Percentiles rank a stretch among this genome's conserved stretches.
phyloP scores from a whole-genome alignment of 2,888 invertebrate species.

The Trachelus troglodyta region DNA sequence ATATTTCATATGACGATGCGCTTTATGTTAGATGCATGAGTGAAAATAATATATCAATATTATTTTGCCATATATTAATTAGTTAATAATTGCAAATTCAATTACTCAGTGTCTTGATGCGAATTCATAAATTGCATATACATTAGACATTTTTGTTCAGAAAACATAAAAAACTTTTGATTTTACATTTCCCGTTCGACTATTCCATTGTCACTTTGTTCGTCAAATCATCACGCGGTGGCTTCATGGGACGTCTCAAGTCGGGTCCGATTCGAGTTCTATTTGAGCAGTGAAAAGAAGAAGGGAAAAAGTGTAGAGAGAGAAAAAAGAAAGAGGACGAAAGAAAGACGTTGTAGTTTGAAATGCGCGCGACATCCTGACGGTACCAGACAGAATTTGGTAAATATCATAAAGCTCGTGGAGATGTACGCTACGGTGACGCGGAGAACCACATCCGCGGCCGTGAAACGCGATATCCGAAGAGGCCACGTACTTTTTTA shows the following conservation, averaged over 20 bases:
- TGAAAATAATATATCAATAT: too few species aligned
- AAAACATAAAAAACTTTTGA: background rate
- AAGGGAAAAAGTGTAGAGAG: background rate
- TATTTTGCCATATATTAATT: too few species aligned
- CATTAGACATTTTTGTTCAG: background rate
- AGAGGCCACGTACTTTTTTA: constrained; percentile 26
- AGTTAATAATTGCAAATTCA: too few species aligned
- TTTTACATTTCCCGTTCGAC: background rate
- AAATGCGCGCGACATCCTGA: constrained; percentile 14
- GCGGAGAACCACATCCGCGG: constrained; percentile 28
- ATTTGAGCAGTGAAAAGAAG: background rate
- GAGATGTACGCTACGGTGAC: constrained; percentile 9
- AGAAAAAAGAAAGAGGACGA: constrained; percentile 1
- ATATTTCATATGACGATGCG: too few species aligned
- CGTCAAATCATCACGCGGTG: constrained; percentile 16
- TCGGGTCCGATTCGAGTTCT: constrained; percentile 16
- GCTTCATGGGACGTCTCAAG: constrained; percentile 6
- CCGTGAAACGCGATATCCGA: constrained; percentile 50
- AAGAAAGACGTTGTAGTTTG: constrained; percentile 7
- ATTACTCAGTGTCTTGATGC: too few species aligned
- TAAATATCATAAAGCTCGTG: constrained; percentile 38
- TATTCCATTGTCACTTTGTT: constrained; percentile 35
- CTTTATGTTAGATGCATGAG: too few species aligned
- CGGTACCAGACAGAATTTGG: constrained; percentile 29
- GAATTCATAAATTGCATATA: background rate